phyloP scores from a whole-genome alignment of 2,797 vertebrate genomes.

The Megaceryle alcyon region DNA sequence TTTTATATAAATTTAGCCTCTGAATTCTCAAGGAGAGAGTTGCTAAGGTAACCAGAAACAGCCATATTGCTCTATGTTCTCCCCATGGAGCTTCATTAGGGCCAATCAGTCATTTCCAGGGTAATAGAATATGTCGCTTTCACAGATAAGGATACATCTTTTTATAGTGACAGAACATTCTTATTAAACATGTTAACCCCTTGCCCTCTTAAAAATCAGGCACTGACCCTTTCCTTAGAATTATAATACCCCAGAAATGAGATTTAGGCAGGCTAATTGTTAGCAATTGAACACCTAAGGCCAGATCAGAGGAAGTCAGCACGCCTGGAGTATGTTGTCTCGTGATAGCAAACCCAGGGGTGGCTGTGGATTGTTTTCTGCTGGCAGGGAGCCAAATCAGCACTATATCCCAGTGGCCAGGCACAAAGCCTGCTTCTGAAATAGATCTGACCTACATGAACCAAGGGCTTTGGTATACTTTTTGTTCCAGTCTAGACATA shows the following conservation, averaged over 20 bases:
- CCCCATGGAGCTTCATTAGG: constrained; percentile 71
- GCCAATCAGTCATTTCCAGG: constrained; percentile 73
- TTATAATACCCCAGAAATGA: constrained; percentile 19
- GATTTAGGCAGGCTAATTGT: neutral
- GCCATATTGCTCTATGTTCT: constrained; percentile 59
- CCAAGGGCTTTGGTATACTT: neutral
- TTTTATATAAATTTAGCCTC: constrained; percentile 76
- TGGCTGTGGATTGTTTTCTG: neutral
- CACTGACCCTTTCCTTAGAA: neutral
- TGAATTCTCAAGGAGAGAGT: constrained; percentile 74
- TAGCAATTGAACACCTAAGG: neutral
- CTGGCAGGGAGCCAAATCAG: neutral
- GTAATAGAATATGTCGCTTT: constrained; percentile 46
- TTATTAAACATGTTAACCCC: constrained; percentile 66
- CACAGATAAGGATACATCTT: constrained; percentile 66
- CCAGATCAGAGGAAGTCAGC: neutral
- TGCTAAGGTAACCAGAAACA: constrained; percentile 79
- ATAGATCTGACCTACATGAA: neutral
- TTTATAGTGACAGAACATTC: constrained; percentile 63
- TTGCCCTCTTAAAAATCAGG: constrained; percentile 31
- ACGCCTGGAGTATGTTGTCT: neutral
- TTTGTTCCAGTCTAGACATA: neutral
- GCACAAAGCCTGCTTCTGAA: constrained; percentile 4
- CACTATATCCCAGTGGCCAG: neutral
- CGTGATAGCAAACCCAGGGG: neutral